A percentile compares a stretch with the other conserved stretches of the same genome.
Evolutionary conservation across 2,797 vertebrate genomes (phyloP).

Genomic region (Strix occidentalis): DNA sequence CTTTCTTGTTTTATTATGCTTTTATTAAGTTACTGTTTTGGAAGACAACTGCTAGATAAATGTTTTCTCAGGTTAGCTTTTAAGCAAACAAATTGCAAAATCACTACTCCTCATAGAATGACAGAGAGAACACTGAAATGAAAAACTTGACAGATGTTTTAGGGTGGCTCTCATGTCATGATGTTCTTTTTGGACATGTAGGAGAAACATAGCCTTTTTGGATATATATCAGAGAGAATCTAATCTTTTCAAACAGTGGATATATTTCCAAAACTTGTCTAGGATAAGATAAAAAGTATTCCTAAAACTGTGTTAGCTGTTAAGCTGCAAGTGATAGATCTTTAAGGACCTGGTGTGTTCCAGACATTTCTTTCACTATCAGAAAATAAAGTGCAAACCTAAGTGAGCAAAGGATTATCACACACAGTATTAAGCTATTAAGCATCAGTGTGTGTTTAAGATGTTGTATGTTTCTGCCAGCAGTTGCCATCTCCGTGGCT

Average conservation of each 20-base stretch:
- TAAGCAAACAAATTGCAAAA: background rate
- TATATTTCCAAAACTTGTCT: background rate
- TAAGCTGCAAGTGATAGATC: background rate
- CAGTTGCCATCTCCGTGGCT: background rate
- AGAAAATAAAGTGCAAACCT: background rate
- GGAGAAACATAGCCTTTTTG: background rate
- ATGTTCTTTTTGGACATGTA: background rate
- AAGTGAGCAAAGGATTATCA: background rate
- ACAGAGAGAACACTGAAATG: background rate
- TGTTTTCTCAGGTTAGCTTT: background rate
- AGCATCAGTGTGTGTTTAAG: background rate
- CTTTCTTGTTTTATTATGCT: background rate
- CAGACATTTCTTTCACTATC: background rate
- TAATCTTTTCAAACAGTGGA: background rate
- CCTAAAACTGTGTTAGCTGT: background rate
- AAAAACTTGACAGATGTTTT: background rate
- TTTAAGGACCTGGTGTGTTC: background rate
- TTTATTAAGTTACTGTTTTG: background rate
- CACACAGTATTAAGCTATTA: background rate
- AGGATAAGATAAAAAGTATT: background rate
- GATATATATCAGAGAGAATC: background rate
- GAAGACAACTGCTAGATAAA: background rate
- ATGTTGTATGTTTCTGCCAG: background rate
- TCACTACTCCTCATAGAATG: background rate
- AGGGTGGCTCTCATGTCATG: background rate